phyloP scores from a whole-genome alignment of 2,888 invertebrate species.

The Branchipolynoe longqiensis region DNA sequence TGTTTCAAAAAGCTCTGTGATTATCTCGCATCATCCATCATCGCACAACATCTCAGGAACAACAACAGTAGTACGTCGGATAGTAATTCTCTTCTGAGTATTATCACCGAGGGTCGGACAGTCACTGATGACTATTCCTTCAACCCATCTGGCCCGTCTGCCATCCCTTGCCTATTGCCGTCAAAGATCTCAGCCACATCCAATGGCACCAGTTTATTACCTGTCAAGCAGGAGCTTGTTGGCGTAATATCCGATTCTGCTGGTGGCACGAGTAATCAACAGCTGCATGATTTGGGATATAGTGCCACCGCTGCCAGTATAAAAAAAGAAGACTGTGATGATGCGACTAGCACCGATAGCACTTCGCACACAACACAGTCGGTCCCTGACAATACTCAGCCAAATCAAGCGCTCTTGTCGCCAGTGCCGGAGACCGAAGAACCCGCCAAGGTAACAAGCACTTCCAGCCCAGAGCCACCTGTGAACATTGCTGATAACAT shows the following conservation, averaged over 20 bases:
- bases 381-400: background rate
- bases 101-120: conserved; percentile 74
- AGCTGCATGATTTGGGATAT: too few species aligned
- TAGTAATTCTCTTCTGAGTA: conserved; percentile 72
- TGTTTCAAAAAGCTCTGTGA: conserved; percentile 95
- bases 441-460: conserved; percentile 11
- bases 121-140: conserved; percentile 51
- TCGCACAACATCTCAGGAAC: conserved; percentile 69
- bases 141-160: background rate
- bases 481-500: background rate
- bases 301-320: too few species aligned
- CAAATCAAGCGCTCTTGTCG: too few species aligned
- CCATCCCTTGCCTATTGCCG: conserved; percentile 26
- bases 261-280: too few species aligned
- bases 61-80: conserved; percentile 70
- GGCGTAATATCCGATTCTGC: too few species aligned
- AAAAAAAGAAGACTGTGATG: too few species aligned
- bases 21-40: conserved; percentile 85
- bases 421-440: background rate
- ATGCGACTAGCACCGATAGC: too few species aligned
- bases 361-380: background rate
- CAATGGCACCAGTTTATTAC: background rate
- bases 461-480: background rate
- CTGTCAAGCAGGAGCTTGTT: conserved; percentile 5
- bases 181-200: conserved; percentile 12